These are phyloP conservation scores for Bucco capensis DNA, from an alignment of 2,113 vertebrate genomes.

Conservation along the genomic window DNA sequence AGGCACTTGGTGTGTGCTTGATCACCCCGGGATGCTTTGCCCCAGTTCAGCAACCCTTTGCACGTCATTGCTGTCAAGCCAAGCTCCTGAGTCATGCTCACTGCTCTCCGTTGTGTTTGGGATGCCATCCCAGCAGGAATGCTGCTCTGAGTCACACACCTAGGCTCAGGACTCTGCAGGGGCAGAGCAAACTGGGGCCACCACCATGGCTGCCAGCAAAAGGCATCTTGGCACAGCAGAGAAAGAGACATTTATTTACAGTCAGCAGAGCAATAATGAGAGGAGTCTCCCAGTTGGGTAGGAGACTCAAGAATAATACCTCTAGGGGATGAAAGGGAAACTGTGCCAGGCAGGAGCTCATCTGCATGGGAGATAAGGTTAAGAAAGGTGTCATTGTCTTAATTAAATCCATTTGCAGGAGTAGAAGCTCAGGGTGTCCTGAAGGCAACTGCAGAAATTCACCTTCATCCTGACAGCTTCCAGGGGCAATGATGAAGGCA, in stretches of 20 bases:
- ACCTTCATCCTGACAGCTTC: not conserved
- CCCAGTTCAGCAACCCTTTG: too few relatives aligned
- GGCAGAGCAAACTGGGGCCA: not conserved
- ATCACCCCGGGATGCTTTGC: too few relatives aligned
- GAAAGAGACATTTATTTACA: not conserved
- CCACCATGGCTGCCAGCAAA: not conserved
- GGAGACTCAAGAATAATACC: not conserved
- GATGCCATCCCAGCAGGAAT: not conserved
- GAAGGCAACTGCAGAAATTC: not conserved
- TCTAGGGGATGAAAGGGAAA: not conserved
- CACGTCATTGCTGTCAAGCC: not conserved
- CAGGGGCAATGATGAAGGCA: not conserved
- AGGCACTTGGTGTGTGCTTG: not conserved
- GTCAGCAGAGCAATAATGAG: not conserved
- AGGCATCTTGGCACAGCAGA: not conserved
- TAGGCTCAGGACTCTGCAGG: not conserved
- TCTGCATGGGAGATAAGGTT: not conserved
- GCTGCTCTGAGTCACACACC: not conserved
- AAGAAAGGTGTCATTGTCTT: not conserved
- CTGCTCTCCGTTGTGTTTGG: not conserved
- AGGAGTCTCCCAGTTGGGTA: not conserved
- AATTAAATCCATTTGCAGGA: not conserved
- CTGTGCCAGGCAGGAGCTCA: not conserved
- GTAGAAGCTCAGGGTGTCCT: not conserved
- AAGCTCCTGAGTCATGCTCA: not conserved